Evolutionary conservation across 2,113 vertebrate species (phyloP), one percentile per base, ranked within the genome.

Genomic region (Ifrita kowaldi): DNA sequence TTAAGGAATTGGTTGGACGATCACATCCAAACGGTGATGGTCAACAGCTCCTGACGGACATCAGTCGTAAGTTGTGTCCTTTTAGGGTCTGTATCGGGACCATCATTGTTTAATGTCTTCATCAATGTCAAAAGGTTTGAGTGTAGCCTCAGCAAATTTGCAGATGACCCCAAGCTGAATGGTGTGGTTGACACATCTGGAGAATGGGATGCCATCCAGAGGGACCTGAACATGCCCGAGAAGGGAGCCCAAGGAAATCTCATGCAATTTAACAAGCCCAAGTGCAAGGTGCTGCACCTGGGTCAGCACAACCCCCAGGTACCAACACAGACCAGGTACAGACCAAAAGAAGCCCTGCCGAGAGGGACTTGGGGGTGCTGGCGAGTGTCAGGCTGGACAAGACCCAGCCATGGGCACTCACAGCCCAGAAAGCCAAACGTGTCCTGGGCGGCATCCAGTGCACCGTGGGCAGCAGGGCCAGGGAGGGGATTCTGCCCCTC

Each of bases 401-500:
- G 63, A 37, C 7, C 46, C 39, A 33, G 37, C 11, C 22, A 52
- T 22, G 53, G 0, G 33, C 18, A 52, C 27, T 32, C 32, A 11
- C 18, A 44, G 37, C 27, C 46, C 46, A 52, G 53, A 68, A 0
- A 86, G 62, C 32, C 44, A 59, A 22, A 59, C 0, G 0, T 57
- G 30, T 35, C 71, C 44, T 12, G 71, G n/a, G 22, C 33, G 52
- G 46, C 37, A 27, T 52, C 53, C 32, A 77, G 1, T 60, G 37
- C 37, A 11, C 0, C 0, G 2, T 33, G 26, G n/a, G 13, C 21
- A 42, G 35, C 35, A 67, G 52, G 33, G 18, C 4, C 0, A 52
- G 33, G 84, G 63, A 62, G 39, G 12, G 23, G 46, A 62, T 62
- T 39, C 15, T 60, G 33, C 3, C 18, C 22, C 33, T 59, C 53